Percentiles rank a stretch among this genome's conserved stretches.
Evolutionary conservation across 2,797 vertebrate species (phyloP).

Genomic region (Amblyraja radiata): DNA sequence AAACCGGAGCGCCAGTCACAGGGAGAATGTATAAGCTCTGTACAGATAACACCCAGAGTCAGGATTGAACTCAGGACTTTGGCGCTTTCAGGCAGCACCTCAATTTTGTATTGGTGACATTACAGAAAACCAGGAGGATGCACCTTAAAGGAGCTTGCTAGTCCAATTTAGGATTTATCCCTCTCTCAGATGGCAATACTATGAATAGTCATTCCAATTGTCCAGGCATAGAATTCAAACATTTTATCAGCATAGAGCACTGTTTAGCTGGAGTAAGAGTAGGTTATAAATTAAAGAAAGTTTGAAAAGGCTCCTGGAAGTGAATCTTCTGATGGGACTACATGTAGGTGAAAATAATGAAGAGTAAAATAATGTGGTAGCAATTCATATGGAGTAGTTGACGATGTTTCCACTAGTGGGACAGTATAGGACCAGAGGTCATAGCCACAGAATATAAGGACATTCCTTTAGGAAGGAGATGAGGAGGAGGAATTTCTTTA

Average conservation of each 20-base stretch:
- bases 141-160: background rate
- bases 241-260: background rate
- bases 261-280: background rate
- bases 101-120: background rate
- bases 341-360: background rate
- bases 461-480: too few relatives aligned
- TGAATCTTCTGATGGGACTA: background rate
- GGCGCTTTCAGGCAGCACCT: too few relatives aligned
- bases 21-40: too few relatives aligned
- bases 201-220: background rate
- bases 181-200: background rate
- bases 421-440: too few relatives aligned
- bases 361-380: background rate
- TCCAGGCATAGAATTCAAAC: background rate
- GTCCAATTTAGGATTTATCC: background rate
- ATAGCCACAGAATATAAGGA: too few relatives aligned
- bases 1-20: too few relatives aligned
- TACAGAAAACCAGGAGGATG: background rate
- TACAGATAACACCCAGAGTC: too few relatives aligned
- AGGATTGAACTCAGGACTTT: too few relatives aligned
- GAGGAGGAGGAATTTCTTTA: too few relatives aligned
- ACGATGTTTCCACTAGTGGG: too few relatives aligned
- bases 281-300: background rate
- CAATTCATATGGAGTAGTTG: background rate
- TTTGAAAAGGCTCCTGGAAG: background rate